Base-by-base conservation (phyloP, 37 sponge, comb jelly and placozoan genomes). In the Eunapius fragilis region DNA sequence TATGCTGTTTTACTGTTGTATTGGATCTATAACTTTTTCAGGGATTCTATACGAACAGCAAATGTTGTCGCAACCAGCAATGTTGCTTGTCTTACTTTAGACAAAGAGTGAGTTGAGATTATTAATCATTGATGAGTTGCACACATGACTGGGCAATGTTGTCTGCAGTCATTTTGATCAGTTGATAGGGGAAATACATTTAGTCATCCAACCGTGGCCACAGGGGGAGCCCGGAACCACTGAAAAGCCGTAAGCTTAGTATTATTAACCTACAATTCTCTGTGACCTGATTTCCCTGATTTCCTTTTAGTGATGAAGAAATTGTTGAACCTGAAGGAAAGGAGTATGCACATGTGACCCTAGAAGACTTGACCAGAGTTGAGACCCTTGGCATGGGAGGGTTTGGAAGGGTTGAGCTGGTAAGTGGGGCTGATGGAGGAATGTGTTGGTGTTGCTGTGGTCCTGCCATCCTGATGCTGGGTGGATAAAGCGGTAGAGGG, bases 321-420 rank as follows among this genome's bases (percentile, higher is more conserved):
- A 27, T 80, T 58, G 80, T 41, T 72, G 83, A 22, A 3, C 85
- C 74, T 27, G 88, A 87, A 24, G 74, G 41, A 10, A 88, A 81
- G 69, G 94, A 95, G 84, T 95, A 82, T 76, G 75, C 77, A 0
- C 77, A 70, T 25, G 69, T 97, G 26, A 90, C 82, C 32, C 86
- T 95, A 25, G 79, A 86, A 25, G 99, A 98, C 67, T 78, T 98
- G 23, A 75, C 80, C 2, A 34, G 92, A 5, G 87, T 95, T 26
- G 94, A 85, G 35, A 98, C 99, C 4, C 94, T 98, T 25, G 99
- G 99, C 1, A 94, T 98, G 94, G 99, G 99, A 3, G 99, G 99
- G 3, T 98, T 98, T 87, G 99, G 99, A 10, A 74, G 99, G 26
- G 99, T 98, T 4, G 99, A 98, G 67, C 82, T 98, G 97, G 97